Evolutionary conservation across 53 echinoderm and acorn worm genomes (phyloP), one percentile per base, ranked within the genome.

Genomic region (Arbacia lixula): DNA sequence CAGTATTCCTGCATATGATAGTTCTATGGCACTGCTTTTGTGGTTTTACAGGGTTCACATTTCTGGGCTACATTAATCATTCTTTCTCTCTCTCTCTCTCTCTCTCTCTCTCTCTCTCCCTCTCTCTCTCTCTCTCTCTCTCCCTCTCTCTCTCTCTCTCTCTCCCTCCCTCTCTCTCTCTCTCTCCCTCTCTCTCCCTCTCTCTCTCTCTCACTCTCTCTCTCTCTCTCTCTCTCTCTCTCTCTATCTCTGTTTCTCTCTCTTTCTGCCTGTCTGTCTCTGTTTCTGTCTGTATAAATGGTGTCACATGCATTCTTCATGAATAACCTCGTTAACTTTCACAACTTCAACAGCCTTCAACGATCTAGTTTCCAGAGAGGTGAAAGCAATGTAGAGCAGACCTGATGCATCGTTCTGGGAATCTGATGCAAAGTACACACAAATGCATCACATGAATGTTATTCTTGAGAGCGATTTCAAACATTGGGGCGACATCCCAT

Each of bases 221-320:
- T 27, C 29, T 60, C 60, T 60, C 60, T 60, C 25, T 25, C n/a
- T 55, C n/a, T n/a, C n/a, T n/a, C n/a, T n/a, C 55, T 55, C 55
- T 55, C 55, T 55, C 21, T 55, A 20, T 19, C 55, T 56, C 25
- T 22, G 3, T 12, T 26, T 56, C 26, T 55, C 55, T 19, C 55
- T 5, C 20, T 60, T 12, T 30, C 12, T 60, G 12, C 17, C 33
- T 28, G 2, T 3, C 63, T 14, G 31, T 32, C 5, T 62, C 33
- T 62, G 31, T 31, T 32, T 12, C 28, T 62, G 17, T 3, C 29
- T 12, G 28, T 11, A 14, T 20, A 5, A 1, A 12, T 62, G 16
- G 5, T 10, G 4, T 62, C 28, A 11, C 17, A 19, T 14, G 0
- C 29, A 27, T n/a, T 12, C 3, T 24, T 57, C 3, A 29, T 14